Evolutionary conservation across 2,888 invertebrate genomes (phyloP), one percentile per base, ranked within the genome.

Genomic region (Colletes collaris): DNA sequence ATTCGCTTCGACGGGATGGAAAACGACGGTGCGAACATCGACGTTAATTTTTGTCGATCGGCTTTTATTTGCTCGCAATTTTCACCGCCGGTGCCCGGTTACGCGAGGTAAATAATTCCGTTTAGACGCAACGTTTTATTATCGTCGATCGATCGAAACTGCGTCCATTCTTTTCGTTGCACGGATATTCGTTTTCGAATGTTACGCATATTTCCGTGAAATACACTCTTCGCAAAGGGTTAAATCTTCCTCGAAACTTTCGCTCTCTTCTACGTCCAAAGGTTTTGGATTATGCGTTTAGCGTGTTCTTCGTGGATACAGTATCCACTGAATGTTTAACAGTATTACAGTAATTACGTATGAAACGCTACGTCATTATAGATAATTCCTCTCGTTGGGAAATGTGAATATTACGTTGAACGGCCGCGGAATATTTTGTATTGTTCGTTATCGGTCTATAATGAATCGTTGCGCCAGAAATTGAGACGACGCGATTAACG

Each of bases 41-140:
- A 13, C 27, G 58, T 66, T 70, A 35, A 63, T 75, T 64, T 70
- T 70, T 56, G 19, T 10, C 37, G 27, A 16, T 44, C 50, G n/a
- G n/a, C 49, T 46, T 27, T 27, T 75, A 60, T 70, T 71, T 59
- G 46, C 35, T 50, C 60, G 68, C 16, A 49, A 71, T 58, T 64
- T n/a, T 52, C 71, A 27, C 44, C 19, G 19, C 44, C 52, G 11
- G 5, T 50, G 19, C 40, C 67, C 4, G 5, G 52, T 56, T 2
- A 56, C 40, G 2, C 50, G 10, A 35, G 6, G 27, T 50, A 63
- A 55, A 72, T 72, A 76, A 74, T 74, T 59, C 67, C n/a, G 4
- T 6, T 2, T 27, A 62, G 50, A 66, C 56, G 49, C 49, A 49
- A 2, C 27, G 52, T n/a, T 35, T 72, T 68, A 63, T 58, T 44